Base-by-base conservation (phyloP, 2,888 invertebrate genomes). In the Erebia palarica region DNA sequence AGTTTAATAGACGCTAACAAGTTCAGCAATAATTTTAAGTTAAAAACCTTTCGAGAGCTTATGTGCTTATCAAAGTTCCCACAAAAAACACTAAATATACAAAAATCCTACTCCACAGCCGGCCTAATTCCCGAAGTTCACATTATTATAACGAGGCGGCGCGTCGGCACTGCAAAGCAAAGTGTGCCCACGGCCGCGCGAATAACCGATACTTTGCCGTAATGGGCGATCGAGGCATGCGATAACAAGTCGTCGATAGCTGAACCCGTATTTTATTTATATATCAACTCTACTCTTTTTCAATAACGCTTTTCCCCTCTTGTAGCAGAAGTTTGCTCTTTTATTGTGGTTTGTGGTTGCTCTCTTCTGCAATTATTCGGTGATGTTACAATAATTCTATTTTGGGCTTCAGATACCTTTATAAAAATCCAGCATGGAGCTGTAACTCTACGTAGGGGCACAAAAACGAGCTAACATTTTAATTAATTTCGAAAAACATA, bases 241-340 rank as follows among this genome's bases (percentile, higher is more conserved):
- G 92, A 93, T 92, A 93, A 92, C 93, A 92, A 93, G 92, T 91
- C 91, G 90, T 89, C 92, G 92, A 93, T 93, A 92, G 91, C 91
- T 92, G 91, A 92, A 92, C 92, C 89, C 92, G 92, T 93, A 92
- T 92, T 93, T 93, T 93, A 93, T 92, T 93, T 93, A 92, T 92
- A 92, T 90, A 91, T 91, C 90, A 86, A 86, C 86, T 90, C 87
- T 88, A 87, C 86, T 90, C 89, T 90, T 93, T 93, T 93, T 92
- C 92, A 92, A 93, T 92, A 92, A 92, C 86, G 91, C 90, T 88
- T 91, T 92, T 90, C 88, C 88, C 86, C 84, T 86, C 86, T 84
- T 85, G 82, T 86, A 82, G 85, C 86, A 89, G 87, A 91, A 91
- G 90, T 90, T 91, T 88, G 90, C 88, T 90, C 91, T 88, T 92